Evolutionary conservation across 2,888 invertebrate genomes (phyloP).

Genomic region (Cryptus viduatorius): DNA sequence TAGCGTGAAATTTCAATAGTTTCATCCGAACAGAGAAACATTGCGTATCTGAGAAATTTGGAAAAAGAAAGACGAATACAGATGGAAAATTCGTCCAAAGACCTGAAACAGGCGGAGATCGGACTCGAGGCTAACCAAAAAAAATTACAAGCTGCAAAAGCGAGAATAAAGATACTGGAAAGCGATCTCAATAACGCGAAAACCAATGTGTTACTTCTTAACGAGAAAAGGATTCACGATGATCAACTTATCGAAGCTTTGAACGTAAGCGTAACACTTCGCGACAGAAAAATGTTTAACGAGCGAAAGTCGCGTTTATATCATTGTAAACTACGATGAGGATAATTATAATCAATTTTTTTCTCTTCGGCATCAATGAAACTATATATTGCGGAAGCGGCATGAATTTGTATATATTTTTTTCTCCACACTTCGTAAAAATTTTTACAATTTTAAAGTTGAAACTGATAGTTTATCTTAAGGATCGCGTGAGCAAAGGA

Average conservation of each 20-base stretch:
- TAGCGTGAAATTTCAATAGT: conserved; percentile 49
- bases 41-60: conserved; percentile 85
- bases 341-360: no score
- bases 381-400: no score
- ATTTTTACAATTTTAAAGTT: no score
- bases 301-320: background rate
- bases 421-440: background rate
- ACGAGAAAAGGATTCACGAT: conserved; percentile 89
- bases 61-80: conserved; percentile 87
- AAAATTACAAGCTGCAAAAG: conserved; percentile 89
- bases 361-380: no score
- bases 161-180: conserved; percentile 90
- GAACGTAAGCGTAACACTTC: conserved; percentile 84
- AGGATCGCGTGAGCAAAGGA: no score
- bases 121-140: conserved; percentile 88
- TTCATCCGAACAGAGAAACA: conserved; percentile 70
- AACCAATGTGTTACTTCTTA: conserved; percentile 87
- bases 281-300: background rate
- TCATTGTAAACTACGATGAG: background rate
- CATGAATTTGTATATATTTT: background rate
- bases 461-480: no score
- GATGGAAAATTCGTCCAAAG: conserved; percentile 87
- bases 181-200: conserved; percentile 88
- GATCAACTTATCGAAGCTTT: conserved; percentile 88
- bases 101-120: conserved; percentile 86